These are phyloP conservation scores for Actinia equina DNA, from an alignment of 64 coral and sea anemone genomes.

Conservation along the genomic window DNA sequence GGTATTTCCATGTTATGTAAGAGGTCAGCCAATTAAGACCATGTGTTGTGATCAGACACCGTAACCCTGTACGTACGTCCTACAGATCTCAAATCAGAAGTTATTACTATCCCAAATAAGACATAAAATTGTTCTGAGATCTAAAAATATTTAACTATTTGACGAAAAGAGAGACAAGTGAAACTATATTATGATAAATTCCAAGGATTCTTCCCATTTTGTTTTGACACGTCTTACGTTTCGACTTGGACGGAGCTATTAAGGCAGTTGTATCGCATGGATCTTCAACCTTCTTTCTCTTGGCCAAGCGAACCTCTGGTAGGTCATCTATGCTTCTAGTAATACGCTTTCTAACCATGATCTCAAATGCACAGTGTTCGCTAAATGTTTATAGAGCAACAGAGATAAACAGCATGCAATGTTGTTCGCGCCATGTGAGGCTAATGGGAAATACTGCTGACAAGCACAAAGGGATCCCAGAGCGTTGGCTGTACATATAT, in stretches of 20 bases:
- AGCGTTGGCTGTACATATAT: neutral
- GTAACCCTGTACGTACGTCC: neutral
- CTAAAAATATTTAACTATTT: no score
- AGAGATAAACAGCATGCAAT: neutral
- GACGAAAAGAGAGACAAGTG: neutral
- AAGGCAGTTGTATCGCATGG: neutral
- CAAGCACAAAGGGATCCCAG: neutral
- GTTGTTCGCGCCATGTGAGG: slow-evolving; percentile 12
- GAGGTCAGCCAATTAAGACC: neutral
- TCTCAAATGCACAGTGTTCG: neutral
- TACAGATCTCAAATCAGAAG: neutral
- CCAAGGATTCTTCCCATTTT: neutral
- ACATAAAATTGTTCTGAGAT: no score
- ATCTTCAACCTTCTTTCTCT: neutral
- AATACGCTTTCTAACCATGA: neutral
- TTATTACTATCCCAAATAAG: no score
- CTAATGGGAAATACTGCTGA: neutral
- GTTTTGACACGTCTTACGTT: neutral
- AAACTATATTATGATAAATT: neutral
- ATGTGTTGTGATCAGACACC: neutral
- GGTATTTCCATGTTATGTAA: slow-evolving; percentile 3
- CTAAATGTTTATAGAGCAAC: neutral
- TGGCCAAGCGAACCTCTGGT: neutral
- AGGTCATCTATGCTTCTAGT: neutral
- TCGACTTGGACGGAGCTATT: neutral